Base-by-base conservation (phyloP, 2,888 invertebrate genomes). In the Dryococelus australis region DNA sequence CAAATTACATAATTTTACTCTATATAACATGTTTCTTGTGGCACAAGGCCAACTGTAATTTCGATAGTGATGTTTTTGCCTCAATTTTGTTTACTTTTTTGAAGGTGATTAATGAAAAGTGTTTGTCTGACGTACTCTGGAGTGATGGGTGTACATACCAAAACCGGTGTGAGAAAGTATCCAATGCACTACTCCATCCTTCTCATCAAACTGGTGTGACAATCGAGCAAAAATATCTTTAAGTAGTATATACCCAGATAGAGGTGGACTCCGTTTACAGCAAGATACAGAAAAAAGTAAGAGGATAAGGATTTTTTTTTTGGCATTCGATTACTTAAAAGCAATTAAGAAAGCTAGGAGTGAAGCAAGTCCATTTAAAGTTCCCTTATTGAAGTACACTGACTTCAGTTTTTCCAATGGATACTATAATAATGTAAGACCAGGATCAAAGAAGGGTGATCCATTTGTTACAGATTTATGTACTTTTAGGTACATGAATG, bases 391-490 rank as follows among this genome's bases (percentile, higher is more conserved):
- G 10, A 65, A 65, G 65, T 65, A 65, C 65, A 65, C 65, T 20
- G 65, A 65, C 65, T 65, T 65, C 65, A 65, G 16, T 65, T 65
- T 65, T 65, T 65, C 65, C 20, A 65, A 65, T 65, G 65, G 20
- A 83, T 83, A 35, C 28, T 83, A 13, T 43, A 35, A 24, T 35
- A 35, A 20, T 83, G 83, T 83, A 83, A 35, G 83, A 28, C 28
- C 43, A 83, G 13, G 43, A 83, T 83, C 28, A 83, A 83, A 35
- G 26, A 87, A 43, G 65, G 12, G 26, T 35, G 27, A 28, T 83
- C 35, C 83, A 4, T 83, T 83, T 35, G 28, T 35, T 83, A 43
- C 83, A 5, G 35, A 83, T 12, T 8, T 65, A 65, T 20, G 65
- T 65, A 20, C 24, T 47, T 65, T 65, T 65, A 13, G 65, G 24